These are phyloP conservation scores for Antedon mediterranea DNA, from an alignment of 53 echinoderm and acorn worm genomes.

Conservation along the genomic window DNA sequence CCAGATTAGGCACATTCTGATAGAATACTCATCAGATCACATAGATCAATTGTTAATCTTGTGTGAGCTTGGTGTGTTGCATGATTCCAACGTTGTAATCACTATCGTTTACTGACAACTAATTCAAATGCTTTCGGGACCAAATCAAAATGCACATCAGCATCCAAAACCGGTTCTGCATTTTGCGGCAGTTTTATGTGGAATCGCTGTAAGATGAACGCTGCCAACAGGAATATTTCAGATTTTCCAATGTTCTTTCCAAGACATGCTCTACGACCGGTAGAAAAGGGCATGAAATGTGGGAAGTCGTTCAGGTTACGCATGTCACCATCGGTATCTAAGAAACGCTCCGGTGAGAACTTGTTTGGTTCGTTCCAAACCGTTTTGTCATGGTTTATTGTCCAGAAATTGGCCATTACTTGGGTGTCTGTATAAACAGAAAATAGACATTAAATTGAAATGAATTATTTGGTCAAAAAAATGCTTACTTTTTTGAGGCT, in stretches of 20 bases:
- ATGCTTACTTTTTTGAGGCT: no score
- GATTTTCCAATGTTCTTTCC: slow-evolving; percentile 94
- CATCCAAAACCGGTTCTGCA: slow-evolving; percentile 33
- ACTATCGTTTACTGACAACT: slow-evolving; percentile 26
- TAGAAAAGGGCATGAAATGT: slow-evolving; percentile 96
- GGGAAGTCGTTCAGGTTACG: slow-evolving; percentile 57
- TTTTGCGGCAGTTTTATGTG: slow-evolving; percentile 36
- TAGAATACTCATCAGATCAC: no score
- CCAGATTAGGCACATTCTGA: no score
- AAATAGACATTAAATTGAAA: no score
- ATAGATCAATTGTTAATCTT: no score
- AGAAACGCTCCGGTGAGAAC: slow-evolving; percentile 76
- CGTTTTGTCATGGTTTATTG: slow-evolving; percentile 55
- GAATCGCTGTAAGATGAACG: slow-evolving; percentile 61
- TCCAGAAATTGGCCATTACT: slow-evolving; percentile 94
- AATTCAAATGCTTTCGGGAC: slow-evolving; percentile 79
- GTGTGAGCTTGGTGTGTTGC: no score
- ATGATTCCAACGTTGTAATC: background rate
- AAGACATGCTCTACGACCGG: slow-evolving; percentile 77
- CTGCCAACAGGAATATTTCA: slow-evolving; percentile 66
- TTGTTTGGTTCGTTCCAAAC: slow-evolving; percentile 62
- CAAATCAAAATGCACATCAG: slow-evolving; percentile 78
- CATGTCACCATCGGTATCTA: slow-evolving; percentile 47
- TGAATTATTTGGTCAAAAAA: no score
- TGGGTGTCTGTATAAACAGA: slow-evolving; percentile 53